phyloP scores from a whole-genome alignment of 1,140 invertebrate genomes.

The Helicoverpa armigera region DNA sequence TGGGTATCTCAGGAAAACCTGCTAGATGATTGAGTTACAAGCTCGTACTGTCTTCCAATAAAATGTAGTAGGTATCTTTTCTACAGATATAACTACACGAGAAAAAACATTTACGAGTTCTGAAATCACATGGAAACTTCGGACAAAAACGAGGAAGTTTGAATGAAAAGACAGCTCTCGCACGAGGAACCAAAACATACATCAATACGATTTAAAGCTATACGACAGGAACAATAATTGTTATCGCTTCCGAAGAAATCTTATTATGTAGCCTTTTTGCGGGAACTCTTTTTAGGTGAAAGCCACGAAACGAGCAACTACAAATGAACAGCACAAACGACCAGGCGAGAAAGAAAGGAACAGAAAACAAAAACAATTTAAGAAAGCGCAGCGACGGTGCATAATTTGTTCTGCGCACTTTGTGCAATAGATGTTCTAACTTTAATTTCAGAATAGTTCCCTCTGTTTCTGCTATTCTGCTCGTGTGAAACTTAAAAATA shows the following conservation, averaged over 20 bases:
- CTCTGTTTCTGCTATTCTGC: background rate
- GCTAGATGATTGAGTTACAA: too few species aligned
- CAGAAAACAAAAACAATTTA: constrained; percentile 35
- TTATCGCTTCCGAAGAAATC: constrained; percentile 10
- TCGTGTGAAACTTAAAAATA: constrained; percentile 22
- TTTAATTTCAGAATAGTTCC: constrained; percentile 24
- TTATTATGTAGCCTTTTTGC: constrained; percentile 8
- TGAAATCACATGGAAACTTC: constrained; percentile 6
- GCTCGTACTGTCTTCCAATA: too few species aligned
- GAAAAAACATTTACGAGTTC: background rate
- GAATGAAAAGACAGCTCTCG: constrained; percentile 1
- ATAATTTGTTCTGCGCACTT: constrained; percentile 44
- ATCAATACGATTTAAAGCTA: background rate
- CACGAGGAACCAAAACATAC: constrained; percentile 3
- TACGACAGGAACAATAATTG: constrained; percentile 6
- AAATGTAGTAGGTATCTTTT: too few species aligned
- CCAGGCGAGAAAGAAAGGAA: constrained; percentile 12
- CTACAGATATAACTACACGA: too few species aligned
- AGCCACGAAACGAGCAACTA: background rate
- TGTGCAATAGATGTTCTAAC: constrained; percentile 19
- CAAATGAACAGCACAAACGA: constrained; percentile 28
- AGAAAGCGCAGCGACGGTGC: constrained; percentile 24
- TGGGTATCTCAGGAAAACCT: too few species aligned
- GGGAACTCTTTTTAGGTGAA: constrained; percentile 15
- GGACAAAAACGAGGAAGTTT: background rate